These are phyloP conservation scores for Empidonax alnorum DNA, from an alignment of 2,113 vertebrate genomes.

Conservation along the genomic window DNA sequence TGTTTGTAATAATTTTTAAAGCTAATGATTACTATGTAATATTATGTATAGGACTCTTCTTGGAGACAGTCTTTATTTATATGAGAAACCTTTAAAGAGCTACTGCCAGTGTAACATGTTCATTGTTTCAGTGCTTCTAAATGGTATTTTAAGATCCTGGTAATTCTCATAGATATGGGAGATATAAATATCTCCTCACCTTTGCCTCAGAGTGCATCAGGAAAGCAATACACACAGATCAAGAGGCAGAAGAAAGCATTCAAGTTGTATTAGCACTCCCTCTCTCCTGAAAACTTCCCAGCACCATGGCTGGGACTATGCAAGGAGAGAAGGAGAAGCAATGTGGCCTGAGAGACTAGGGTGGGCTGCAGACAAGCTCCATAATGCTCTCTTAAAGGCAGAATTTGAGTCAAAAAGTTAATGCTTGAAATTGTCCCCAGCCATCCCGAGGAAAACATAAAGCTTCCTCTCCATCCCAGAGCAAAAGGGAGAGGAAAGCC, in stretches of 20 bases:
- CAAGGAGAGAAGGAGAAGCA: neutral
- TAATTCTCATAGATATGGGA: neutral
- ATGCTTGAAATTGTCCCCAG: neutral
- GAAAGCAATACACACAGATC: neutral
- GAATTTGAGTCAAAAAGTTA: neutral
- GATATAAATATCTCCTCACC: neutral
- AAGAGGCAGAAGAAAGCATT: neutral
- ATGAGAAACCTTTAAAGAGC: neutral
- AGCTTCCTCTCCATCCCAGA: neutral
- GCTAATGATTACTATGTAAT: neutral
- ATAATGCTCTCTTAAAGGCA: neutral
- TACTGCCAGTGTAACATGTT: neutral
- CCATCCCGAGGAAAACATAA: neutral
- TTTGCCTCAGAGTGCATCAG: neutral
- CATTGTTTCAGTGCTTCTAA: neutral
- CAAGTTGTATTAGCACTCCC: neutral
- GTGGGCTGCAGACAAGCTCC: neutral
- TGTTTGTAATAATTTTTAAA: constrained; percentile 20
- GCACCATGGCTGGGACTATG: neutral
- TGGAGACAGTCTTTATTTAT: constrained; percentile 7
- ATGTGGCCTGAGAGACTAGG: neutral
- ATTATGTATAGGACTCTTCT: neutral
- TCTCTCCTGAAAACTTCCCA: neutral
- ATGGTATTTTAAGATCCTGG: constrained; percentile 6
- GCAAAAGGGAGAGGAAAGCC: neutral